These are phyloP conservation scores for Chlamydotis undulata DNA, from an alignment of 2,113 vertebrate genomes.

Conservation along the genomic window DNA sequence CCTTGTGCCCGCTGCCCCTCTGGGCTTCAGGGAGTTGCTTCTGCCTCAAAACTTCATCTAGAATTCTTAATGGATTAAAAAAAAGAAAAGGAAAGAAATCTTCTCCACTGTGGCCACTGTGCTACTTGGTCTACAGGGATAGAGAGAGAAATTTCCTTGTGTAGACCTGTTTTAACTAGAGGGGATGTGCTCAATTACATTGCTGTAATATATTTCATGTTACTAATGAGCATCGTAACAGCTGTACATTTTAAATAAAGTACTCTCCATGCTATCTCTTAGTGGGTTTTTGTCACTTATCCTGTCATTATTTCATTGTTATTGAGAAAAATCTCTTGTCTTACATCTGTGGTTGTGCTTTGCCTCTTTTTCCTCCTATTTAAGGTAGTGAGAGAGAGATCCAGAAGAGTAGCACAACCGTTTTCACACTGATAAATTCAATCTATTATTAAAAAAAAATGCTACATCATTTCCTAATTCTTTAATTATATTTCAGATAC, in stretches of 20 bases:
- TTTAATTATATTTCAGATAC: slow-evolving; percentile 82
- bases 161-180: neutral
- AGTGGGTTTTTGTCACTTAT: neutral
- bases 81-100: neutral
- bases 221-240: neutral
- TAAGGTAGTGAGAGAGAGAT: neutral
- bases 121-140: neutral
- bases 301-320: neutral
- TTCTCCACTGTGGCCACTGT: neutral
- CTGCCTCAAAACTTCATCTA: neutral
- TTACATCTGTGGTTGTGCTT: neutral
- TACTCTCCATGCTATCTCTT: neutral
- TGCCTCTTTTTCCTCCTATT: neutral
- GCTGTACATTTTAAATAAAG: neutral
- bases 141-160: neutral
- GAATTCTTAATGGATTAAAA: neutral
- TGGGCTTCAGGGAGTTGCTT: neutral
- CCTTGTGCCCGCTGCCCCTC: accelerated
- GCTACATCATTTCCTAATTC: neutral
- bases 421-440: neutral
- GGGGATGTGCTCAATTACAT: neutral
- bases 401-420: neutral
- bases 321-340: neutral
- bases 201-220: neutral
- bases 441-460: neutral